phyloP scores from a whole-genome alignment of 2,888 invertebrate genomes.

The Orthosia incerta region DNA sequence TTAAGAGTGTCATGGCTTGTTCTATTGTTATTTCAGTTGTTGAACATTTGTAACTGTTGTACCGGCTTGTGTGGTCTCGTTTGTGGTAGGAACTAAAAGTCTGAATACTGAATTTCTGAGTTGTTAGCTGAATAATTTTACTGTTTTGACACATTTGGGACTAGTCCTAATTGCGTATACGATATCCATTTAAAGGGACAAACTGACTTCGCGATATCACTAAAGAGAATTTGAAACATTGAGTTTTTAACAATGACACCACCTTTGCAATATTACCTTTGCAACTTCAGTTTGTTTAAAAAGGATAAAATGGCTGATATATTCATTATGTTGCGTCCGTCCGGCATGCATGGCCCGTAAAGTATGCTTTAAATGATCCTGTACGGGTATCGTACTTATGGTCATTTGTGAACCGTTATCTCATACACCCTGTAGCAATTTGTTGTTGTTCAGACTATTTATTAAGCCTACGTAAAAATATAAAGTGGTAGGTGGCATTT shows the following conservation, averaged over 20 bases:
- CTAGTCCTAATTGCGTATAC: not conserved
- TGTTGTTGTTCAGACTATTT: slow-evolving; percentile 48
- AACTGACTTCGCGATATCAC: not conserved
- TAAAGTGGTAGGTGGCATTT: slow-evolving; percentile 56
- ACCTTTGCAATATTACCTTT: not conserved
- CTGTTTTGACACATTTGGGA: not conserved
- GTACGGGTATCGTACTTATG: slow-evolving; percentile 41
- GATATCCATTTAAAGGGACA: not conserved
- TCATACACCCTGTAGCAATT: slow-evolving; percentile 48
- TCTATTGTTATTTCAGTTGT: slow-evolving; percentile 24
- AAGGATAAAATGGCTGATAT: slow-evolving; percentile 50
- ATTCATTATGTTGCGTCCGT: slow-evolving; percentile 38
- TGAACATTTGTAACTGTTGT: slow-evolving; percentile 16
- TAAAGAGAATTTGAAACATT: not conserved
- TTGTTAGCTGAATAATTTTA: not conserved
- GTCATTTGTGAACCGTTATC: slow-evolving; percentile 42
- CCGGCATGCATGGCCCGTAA: slow-evolving; percentile 45
- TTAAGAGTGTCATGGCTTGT: slow-evolving; percentile 8
- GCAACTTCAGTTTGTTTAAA: slow-evolving; percentile 19
- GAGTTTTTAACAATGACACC: slow-evolving; percentile 1
- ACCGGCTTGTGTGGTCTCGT: slow-evolving; percentile 28
- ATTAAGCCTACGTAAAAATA: slow-evolving; percentile 57
- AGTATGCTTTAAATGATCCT: slow-evolving; percentile 44
- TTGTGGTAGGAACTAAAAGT: slow-evolving; percentile 19
- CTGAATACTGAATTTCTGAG: not conserved